These are phyloP conservation scores for Rhamphomyia laevipes DNA, from an alignment of 2,888 invertebrate species.

Conservation along the genomic window DNA sequence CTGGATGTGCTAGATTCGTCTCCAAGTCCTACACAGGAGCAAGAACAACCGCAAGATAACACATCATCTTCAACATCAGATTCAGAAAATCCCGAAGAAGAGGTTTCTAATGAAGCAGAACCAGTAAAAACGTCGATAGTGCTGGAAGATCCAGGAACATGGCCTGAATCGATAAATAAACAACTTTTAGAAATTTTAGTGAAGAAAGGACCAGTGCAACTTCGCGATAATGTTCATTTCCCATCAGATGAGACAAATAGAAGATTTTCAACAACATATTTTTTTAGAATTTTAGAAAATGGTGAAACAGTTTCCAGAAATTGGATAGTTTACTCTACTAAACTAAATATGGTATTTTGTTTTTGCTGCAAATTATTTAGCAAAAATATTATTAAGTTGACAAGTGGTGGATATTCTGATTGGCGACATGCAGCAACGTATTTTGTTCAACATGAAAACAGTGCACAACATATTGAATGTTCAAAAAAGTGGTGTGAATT, in stretches of 20 bases:
- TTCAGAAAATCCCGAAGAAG: too few relatives aligned
- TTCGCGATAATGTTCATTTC: background rate
- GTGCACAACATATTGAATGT: background rate
- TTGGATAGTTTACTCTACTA: background rate
- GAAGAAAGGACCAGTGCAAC: background rate
- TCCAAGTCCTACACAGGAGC: too few relatives aligned
- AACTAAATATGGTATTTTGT: background rate
- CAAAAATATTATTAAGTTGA: background rate
- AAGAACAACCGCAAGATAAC: too few relatives aligned
- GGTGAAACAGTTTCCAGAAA: background rate
- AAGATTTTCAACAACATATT: background rate
- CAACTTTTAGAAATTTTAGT: background rate
- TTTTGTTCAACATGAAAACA: background rate
- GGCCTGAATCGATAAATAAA: too few relatives aligned
- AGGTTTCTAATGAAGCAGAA: too few relatives aligned
- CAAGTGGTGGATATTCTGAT: background rate
- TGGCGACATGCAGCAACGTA: background rate
- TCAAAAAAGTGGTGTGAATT: background rate
- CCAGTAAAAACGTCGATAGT: too few relatives aligned
- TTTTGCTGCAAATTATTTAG: background rate
- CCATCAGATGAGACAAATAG: background rate
- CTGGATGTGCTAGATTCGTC: too few relatives aligned
- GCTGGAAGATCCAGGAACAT: too few relatives aligned
- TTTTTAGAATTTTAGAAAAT: background rate
- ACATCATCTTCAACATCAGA: too few relatives aligned